phyloP scores from a whole-genome alignment of 2,113 vertebrate genomes.

The Antigone vipio region DNA sequence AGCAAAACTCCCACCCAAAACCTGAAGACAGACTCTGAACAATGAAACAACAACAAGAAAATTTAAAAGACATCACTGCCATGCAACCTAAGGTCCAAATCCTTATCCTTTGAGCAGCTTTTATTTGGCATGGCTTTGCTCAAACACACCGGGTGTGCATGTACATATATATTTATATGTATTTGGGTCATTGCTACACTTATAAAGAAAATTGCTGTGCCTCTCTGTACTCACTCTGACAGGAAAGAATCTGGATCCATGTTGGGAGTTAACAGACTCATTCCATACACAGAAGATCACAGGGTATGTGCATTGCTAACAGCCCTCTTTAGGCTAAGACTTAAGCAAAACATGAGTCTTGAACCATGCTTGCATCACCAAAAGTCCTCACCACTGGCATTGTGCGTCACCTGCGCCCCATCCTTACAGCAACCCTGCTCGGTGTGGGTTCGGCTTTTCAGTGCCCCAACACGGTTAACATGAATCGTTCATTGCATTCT shows the following conservation, averaged over 20 bases:
- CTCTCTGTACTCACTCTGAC: neutral
- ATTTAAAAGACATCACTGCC: neutral
- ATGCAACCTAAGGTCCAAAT: neutral
- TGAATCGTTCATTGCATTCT: neutral
- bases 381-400: neutral
- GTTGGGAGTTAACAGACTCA: neutral
- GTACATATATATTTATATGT: fast-evolving
- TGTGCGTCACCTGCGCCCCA: fast-evolving
- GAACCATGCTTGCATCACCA: fast-evolving
- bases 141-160: neutral
- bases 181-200: neutral
- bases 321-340: neutral
- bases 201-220: neutral
- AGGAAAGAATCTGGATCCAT: neutral
- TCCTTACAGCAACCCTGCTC: fast-evolving
- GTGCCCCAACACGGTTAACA: fast-evolving
- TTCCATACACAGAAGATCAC: neutral
- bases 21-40: neutral
- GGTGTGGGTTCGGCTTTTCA: neutral
- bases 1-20: neutral
- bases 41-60: neutral
- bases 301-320: neutral
- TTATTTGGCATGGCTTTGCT: neutral
- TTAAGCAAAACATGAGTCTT: neutral
- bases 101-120: neutral